phyloP scores from a whole-genome alignment of 30 jellyfish, hydroid and myxozoan genomes.

The Nemopilema nomurai region DNA sequence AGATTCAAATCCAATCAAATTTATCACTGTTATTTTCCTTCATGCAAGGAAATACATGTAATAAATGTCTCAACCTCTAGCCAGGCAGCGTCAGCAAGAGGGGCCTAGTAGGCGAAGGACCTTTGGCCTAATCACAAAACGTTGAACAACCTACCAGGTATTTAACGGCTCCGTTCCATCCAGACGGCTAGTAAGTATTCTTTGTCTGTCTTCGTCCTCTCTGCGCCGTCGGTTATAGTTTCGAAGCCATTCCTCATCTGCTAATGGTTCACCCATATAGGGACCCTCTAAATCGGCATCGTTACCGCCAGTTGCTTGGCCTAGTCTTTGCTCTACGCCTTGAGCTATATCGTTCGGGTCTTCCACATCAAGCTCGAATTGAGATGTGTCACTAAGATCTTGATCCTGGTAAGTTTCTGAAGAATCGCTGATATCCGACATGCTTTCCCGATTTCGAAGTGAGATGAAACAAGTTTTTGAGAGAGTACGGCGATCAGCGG shows the following conservation, averaged over 20 bases:
- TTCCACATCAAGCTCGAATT: conserved; percentile 23
- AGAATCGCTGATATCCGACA: not conserved
- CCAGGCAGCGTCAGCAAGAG: conserved; percentile 2
- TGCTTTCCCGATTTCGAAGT: not conserved
- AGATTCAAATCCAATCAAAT: not conserved
- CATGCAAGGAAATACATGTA: conserved; percentile 2
- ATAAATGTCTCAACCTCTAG: not conserved
- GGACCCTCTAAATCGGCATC: conserved; percentile 22
- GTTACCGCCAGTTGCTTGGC: conserved; percentile 25
- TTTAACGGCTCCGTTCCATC: conserved; percentile 17
- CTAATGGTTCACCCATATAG: conserved; percentile 28
- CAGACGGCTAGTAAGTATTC: conserved; percentile 5
- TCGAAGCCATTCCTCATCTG: conserved; percentile 33
- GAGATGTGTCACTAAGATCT: conserved; percentile 2
- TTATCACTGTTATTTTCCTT: not conserved
- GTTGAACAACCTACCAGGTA: conserved; percentile 9
- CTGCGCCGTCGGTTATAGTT: conserved; percentile 6
- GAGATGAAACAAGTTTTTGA: not conserved
- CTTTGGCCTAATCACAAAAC: not conserved
- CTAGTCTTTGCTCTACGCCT: not conserved
- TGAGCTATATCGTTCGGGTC: conserved; percentile 1
- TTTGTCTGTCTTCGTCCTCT: conserved; percentile 8
- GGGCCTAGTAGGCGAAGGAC: conserved; percentile 8
- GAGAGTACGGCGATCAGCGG: not conserved
- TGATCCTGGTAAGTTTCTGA: not conserved